Base-by-base conservation (phyloP, 2,888 invertebrate genomes). In the Halictus quadricinctus region DNA sequence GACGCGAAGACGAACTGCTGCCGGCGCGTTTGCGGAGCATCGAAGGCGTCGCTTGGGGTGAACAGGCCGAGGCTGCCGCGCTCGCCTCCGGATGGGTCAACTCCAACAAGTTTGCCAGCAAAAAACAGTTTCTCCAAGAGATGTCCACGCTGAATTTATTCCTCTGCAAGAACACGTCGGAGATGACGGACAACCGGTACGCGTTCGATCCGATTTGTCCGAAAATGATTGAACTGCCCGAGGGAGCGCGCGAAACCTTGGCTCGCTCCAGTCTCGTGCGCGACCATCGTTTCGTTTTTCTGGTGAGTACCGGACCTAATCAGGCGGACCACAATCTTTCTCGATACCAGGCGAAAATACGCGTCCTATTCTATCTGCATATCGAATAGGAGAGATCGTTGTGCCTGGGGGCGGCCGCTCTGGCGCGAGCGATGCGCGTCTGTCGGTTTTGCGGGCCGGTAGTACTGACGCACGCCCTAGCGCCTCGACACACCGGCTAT, bases 21-120 rank as follows among this genome's bases (percentile, higher is more conserved):
- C 98, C 98, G 0, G 91, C 94, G 0, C 97, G 97, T 94, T 95
- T 98, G 86, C 96, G 97, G 82, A 90, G 86, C 5, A 96, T 97
- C 87, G 97, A 97, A 80, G 96, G 96, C 82, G 95, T 97, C 46
- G 96, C 96, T 0, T 96, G 96, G 78, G 96, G 96, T 15, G 90
- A 92, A 18, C 88, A 92, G 89, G 95, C 95, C 88, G 70, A 70
- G 70, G 41, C 70, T n/a, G 43, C n/a, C 5, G 94, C 96, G 48
- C 95, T 96, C 0, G 96, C 97, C 2, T 97, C 97, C 0, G 97
- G 97, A 87, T 98, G 98, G 98, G 96, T 98, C 18, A 98, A 98
- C 95, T 96, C 96, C 0, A 96, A 96, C 88, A 96, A 96, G 94
- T 95, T 97, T 6, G 94, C 95, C 58, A 96, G 95, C 91, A 95